Percentiles rank a stretch among this genome's conserved stretches.
Conservation (phyloP, 2,888 invertebrate species). For the Papilio protenor region DNA sequence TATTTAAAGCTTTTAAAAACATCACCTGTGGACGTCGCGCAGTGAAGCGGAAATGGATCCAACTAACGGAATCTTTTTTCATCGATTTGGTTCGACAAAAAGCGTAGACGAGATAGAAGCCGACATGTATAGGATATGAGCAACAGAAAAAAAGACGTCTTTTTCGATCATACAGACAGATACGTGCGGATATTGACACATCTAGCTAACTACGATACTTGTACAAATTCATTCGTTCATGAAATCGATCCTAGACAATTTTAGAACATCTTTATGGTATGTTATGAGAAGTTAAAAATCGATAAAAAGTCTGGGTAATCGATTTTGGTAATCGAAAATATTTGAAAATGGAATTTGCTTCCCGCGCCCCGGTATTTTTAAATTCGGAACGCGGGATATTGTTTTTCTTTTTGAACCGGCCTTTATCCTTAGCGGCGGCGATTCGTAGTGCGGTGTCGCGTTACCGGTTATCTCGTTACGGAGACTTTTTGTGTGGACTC, state of each 20-base stretch:
- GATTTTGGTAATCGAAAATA: slow-evolving; percentile 31
- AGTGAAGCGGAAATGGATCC: slow-evolving; percentile 81
- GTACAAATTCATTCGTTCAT: slow-evolving; percentile 34
- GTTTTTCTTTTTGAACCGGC: slow-evolving; percentile 68
- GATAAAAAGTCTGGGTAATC: not conserved
- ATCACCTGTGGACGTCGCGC: slow-evolving; percentile 79
- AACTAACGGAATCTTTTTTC: slow-evolving; percentile 77
- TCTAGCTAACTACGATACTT: not conserved
- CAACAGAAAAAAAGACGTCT: slow-evolving; percentile 60
- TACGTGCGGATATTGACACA: slow-evolving; percentile 25
- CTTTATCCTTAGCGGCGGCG: slow-evolving; percentile 76
- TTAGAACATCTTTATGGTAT: not conserved
- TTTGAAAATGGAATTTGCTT: slow-evolving; percentile 48
- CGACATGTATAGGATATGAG: slow-evolving; percentile 77
- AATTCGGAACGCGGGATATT: slow-evolving; percentile 71
- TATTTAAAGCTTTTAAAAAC: slow-evolving; percentile 70
- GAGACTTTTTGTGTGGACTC: slow-evolving; percentile 62
- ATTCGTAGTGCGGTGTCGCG: slow-evolving; percentile 78
- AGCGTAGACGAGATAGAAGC: slow-evolving; percentile 73
- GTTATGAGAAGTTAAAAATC: not conserved
- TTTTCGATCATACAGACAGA: slow-evolving; percentile 49
- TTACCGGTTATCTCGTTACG: slow-evolving; percentile 80
- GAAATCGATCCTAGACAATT: slow-evolving; percentile 37
- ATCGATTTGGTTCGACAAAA: slow-evolving; percentile 72
- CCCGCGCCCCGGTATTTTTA: slow-evolving; percentile 69